Percentiles rank a stretch among this genome's conserved stretches.
These are phyloP conservation scores for Eledona agricola DNA, from an alignment of 2,888 invertebrate genomes.

Conservation along the genomic window DNA sequence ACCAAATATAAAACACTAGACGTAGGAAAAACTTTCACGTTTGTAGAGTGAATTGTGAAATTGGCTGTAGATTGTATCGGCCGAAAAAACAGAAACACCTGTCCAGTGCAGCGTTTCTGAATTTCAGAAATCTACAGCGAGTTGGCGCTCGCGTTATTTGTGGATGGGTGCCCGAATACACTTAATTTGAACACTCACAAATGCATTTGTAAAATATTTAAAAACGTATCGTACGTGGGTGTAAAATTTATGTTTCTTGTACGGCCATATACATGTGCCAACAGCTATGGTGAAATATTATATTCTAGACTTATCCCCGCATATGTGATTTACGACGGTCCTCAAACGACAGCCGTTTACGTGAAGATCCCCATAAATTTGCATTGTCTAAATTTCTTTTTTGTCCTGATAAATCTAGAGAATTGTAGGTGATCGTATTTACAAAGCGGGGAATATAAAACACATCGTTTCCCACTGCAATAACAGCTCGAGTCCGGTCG, in stretches of 20 bases:
- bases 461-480: slow-evolving; percentile 52
- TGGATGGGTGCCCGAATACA: slow-evolving; percentile 27
- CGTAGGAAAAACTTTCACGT: slow-evolving; percentile 12
- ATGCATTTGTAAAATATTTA: slow-evolving; percentile 33
- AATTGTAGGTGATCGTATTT: slow-evolving; percentile 52
- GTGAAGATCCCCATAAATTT: slow-evolving; percentile 24
- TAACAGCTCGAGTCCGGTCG: slow-evolving; percentile 46
- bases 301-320: slow-evolving; percentile 54
- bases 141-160: too few species aligned
- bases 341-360: slow-evolving; percentile 23
- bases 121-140: too few species aligned
- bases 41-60: slow-evolving; percentile 12
- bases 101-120: too few species aligned
- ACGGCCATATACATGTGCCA: slow-evolving; percentile 52
- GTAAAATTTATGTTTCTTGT: slow-evolving; percentile 49
- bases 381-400: slow-evolving; percentile 15
- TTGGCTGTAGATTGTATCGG: slow-evolving; percentile 4
- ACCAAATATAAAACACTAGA: slow-evolving; percentile 13
- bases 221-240: slow-evolving; percentile 46
- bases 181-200: slow-evolving; percentile 27
- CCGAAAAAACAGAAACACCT: slow-evolving; percentile 14
- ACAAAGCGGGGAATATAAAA: slow-evolving; percentile 47
- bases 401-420: slow-evolving; percentile 43
- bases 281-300: slow-evolving; percentile 55
- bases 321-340: slow-evolving; percentile 33